Base-by-base conservation (phyloP, 2,113 vertebrate genomes). In the Ctenomys sociabilis region DNA sequence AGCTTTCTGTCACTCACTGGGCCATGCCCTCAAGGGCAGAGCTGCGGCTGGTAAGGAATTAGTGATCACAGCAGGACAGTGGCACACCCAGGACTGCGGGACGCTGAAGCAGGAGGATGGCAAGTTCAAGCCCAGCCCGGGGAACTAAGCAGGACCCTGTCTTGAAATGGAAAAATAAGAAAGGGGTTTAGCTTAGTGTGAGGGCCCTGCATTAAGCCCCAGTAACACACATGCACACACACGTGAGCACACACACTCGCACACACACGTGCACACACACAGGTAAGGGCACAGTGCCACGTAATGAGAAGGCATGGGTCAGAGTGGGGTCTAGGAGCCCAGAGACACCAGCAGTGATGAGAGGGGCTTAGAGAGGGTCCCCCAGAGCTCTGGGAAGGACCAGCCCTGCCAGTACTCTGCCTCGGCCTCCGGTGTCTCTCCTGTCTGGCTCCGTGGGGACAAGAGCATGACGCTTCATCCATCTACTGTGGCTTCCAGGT, bases 321-420 rank as follows among this genome's bases (percentile, higher is more conserved):
- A 49, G 5, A 30, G 7, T 30, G 43, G 75, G 72, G 7, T 7
- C 75, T 28, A 19, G 73, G 26, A 49, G 43, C 13, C 28, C 75
- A 49, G 26, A 8, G 75, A 19, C 43, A 14, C 75, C 3, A 3
- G 75, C 17, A 78, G 43, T 9, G 14, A 21, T 2, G 12, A 49
- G 14, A 2, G 9, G 14, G 12, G 7, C 16, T 0, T 2, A 0
- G 21, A 30, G 7, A 2, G 43, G 43, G 2, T 7, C 19, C 14
- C 40, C 40, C 5, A 7, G 40, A 45, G 14, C 7, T 45, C 75
- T 32, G 43, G 49, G 75, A 32, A 28, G 73, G 73, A 19, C 28
- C 77, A n/a, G 77, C 30, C 49, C 49, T 19, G 30, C 16, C 30
- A 17, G 11, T 30, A 54, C 49, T 16, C 2, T 0, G 21, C 0